Conservation (phyloP, 2,113 vertebrate species). For the Tetrax tetrax region DNA sequence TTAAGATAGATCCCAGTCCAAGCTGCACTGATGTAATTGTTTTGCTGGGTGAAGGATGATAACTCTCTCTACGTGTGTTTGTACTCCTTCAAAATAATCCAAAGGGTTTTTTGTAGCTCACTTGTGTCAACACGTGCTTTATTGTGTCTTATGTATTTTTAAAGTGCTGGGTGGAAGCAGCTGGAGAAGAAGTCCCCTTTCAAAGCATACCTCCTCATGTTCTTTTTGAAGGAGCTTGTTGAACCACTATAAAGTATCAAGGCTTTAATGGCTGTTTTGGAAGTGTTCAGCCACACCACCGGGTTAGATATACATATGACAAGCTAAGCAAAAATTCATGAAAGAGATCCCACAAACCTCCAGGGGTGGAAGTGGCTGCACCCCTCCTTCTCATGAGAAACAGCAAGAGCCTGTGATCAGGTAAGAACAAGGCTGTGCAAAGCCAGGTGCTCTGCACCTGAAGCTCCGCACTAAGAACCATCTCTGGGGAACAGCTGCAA, state of each 20-base stretch:
- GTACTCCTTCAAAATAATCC: conserved; percentile 55
- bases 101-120: conserved; percentile 29
- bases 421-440: neutral
- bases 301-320: neutral
- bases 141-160: conserved; percentile 29
- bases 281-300: neutral
- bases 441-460: neutral
- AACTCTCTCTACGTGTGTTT: conserved; percentile 40
- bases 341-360: neutral
- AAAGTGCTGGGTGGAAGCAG: conserved; percentile 30
- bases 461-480: neutral
- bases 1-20: conserved; percentile 56
- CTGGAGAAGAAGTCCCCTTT: conserved; percentile 1
- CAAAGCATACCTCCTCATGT: neutral
- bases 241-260: neutral
- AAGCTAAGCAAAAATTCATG: neutral
- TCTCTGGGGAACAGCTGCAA: neutral
- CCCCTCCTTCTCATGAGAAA: neutral
- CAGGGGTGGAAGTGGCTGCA: neutral
- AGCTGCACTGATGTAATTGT: conserved; percentile 65
- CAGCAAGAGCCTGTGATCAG: neutral
- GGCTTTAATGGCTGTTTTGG: neutral
- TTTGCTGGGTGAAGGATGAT: conserved; percentile 61
- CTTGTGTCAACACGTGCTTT: conserved; percentile 52
- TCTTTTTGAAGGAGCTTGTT: neutral